Conservation (phyloP, 1,140 invertebrate genomes). For the Elymnias hypermnestra region DNA sequence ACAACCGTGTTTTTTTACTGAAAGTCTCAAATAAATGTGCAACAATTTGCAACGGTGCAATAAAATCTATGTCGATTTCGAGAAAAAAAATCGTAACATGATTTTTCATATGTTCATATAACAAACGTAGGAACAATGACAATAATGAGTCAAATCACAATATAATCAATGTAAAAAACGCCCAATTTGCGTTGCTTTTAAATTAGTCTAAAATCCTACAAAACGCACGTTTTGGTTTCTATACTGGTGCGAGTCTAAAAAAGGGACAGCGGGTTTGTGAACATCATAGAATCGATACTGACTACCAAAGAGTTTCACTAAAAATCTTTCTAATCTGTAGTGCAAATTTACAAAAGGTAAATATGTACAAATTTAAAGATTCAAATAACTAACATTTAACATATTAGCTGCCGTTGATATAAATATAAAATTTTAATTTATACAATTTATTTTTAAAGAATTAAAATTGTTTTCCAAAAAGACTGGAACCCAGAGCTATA, state of each 20-base stretch:
- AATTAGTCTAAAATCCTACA: conserved; percentile 68
- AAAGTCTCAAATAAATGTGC: too few species aligned
- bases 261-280: conserved; percentile 53
- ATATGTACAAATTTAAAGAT: too few species aligned
- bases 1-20: conserved; percentile 45
- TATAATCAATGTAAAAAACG: conserved; percentile 67
- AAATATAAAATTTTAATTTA: too few species aligned
- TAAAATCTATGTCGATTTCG: conserved; percentile 73
- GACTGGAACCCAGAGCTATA: too few species aligned
- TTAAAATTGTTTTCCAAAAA: too few species aligned
- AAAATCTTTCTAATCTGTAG: too few species aligned
- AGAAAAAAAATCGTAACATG: conserved; percentile 72
- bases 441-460: too few species aligned
- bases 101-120: conserved; percentile 55
- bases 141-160: conserved; percentile 74
- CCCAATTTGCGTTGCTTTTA: conserved; percentile 60
- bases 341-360: too few species aligned
- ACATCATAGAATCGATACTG: conserved; percentile 34
- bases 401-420: too few species aligned
- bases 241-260: conserved; percentile 68
- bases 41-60: too few species aligned
- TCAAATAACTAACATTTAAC: too few species aligned
- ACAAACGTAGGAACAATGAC: conserved; percentile 71
- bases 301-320: conserved; percentile 8
- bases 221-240: conserved; percentile 68